Percentiles rank a stretch among this genome's conserved stretches.
These are phyloP conservation scores for Volucella zonaria DNA, from an alignment of 2,888 invertebrate genomes.

Conservation along the genomic window DNA sequence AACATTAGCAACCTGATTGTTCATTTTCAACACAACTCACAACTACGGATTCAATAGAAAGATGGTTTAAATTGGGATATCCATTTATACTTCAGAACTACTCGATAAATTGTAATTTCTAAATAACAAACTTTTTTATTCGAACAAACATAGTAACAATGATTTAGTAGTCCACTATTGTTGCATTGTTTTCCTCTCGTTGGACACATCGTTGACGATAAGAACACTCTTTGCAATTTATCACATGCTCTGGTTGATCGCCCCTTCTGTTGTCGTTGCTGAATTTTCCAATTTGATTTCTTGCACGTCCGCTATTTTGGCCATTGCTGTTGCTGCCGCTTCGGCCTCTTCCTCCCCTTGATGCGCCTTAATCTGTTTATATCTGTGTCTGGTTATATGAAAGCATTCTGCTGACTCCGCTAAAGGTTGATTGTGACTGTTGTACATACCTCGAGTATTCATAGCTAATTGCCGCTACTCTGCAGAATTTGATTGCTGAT, in stretches of 20 bases:
- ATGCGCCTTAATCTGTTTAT: not conserved
- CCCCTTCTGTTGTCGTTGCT: not conserved
- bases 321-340: not conserved
- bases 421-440: no score
- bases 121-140: not conserved
- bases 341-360: not conserved
- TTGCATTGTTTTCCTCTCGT: slow-evolving; percentile 7
- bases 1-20: not conserved
- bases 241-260: not conserved
- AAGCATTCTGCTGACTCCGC: not conserved
- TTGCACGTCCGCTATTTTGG: not conserved
- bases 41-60: slow-evolving; percentile 2
- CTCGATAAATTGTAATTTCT: not conserved
- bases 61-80: not conserved
- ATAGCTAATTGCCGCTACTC: no score
- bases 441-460: no score
- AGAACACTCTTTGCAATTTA: slow-evolving; percentile 6
- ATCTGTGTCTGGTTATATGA: not conserved
- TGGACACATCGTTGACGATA: slow-evolving; percentile 11
- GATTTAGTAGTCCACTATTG: not conserved
- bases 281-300: not conserved
- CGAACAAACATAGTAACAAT: not conserved
- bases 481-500: no score
- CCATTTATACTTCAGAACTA: slow-evolving; percentile 11
- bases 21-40: not conserved